phyloP scores from a whole-genome alignment of 2,113 vertebrate species.

The Ciconia maguari region DNA sequence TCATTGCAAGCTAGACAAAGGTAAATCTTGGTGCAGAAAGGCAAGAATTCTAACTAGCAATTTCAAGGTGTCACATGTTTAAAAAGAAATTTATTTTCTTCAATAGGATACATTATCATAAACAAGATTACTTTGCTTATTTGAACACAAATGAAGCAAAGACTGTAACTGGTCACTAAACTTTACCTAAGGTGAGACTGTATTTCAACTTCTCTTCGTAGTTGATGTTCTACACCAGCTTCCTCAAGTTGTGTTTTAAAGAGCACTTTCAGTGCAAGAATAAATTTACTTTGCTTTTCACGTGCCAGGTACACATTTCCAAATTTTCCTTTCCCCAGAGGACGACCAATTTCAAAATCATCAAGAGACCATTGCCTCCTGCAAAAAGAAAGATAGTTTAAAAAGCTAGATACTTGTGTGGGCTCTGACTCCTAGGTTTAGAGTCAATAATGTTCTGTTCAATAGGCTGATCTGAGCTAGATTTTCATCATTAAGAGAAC shows the following conservation, averaged over 20 bases:
- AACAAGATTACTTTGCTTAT: neutral
- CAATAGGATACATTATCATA: neutral
- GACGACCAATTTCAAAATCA: constrained; percentile 94
- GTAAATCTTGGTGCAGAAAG: neutral
- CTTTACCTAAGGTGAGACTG: constrained; percentile 94
- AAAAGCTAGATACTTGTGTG: neutral
- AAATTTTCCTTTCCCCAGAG: constrained; percentile 96
- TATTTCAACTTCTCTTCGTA: constrained; percentile 94
- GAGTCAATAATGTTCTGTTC: neutral
- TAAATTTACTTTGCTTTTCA: constrained; percentile 91
- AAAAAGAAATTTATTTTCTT: neutral
- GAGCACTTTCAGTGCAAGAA: constrained; percentile 93
- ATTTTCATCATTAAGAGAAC: neutral
- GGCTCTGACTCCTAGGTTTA: neutral
- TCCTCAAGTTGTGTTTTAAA: constrained; percentile 96
- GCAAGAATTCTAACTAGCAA: neutral
- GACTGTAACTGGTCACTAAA: neutral
- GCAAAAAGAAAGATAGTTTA: neutral
- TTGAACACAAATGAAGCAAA: neutral
- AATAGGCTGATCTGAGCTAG: neutral
- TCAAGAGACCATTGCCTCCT: constrained; percentile 92
- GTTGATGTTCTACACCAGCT: constrained; percentile 93
- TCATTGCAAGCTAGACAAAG: neutral
- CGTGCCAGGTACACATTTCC: constrained; percentile 97
- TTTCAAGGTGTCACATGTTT: neutral